phyloP scores from a whole-genome alignment of 2,888 invertebrate genomes.

The Lepidocyrtoides sp. region DNA sequence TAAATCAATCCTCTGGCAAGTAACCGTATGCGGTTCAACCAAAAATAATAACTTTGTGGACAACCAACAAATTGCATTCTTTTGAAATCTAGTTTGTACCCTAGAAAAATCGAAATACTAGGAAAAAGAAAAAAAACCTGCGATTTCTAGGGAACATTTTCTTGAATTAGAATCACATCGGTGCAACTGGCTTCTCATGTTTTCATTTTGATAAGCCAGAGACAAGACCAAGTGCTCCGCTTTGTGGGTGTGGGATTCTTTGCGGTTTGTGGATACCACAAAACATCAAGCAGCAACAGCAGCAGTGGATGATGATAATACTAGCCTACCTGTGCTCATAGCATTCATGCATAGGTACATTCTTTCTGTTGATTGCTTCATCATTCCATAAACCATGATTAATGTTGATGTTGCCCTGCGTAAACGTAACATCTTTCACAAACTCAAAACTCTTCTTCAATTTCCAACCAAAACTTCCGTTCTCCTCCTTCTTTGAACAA shows the following conservation, averaged over 20 bases:
- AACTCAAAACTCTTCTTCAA: slow-evolving; percentile 32
- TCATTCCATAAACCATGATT: slow-evolving; percentile 56
- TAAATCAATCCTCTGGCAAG: too few species aligned
- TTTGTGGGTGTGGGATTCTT: slow-evolving; percentile 57
- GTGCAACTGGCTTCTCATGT: slow-evolving; percentile 13
- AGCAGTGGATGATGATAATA: slow-evolving; percentile 9
- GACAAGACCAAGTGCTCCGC: not conserved
- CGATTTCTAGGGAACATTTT: too few species aligned
- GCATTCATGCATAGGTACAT: not conserved
- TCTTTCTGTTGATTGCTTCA: slow-evolving; percentile 66
- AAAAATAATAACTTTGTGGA: too few species aligned
- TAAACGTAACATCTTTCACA: slow-evolving; percentile 4
- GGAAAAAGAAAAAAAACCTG: not conserved
- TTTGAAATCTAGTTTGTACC: too few species aligned
- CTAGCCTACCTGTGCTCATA: not conserved
- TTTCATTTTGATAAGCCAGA: slow-evolving; percentile 7
- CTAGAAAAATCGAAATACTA: not conserved
- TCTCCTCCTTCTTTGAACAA: slow-evolving; percentile 54
- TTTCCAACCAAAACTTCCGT: slow-evolving; percentile 69
- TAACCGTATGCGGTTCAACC: too few species aligned
- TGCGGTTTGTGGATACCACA: slow-evolving; percentile 73
- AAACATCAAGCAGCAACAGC: slow-evolving; percentile 10
- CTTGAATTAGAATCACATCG: not conserved
- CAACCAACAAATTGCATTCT: too few species aligned
- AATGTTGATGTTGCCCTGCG: not conserved